Conservation (phyloP, 2,797 vertebrate genomes). For the Dendrocincla fuliginosa region DNA sequence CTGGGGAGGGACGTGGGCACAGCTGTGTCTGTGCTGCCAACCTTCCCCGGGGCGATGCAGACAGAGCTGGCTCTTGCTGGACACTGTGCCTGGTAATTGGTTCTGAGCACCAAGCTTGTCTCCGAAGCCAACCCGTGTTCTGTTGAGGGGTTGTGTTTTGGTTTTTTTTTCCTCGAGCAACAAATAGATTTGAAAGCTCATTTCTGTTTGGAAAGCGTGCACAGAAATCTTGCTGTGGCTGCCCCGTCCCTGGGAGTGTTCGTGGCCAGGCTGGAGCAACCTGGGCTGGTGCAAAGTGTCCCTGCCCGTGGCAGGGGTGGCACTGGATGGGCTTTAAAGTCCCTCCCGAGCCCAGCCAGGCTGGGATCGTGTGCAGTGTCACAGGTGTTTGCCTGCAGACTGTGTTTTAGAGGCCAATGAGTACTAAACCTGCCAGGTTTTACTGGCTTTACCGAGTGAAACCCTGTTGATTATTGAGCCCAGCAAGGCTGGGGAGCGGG, state of each 20-base stretch:
- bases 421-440: background rate
- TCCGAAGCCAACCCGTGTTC: background rate
- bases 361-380: background rate
- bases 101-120: background rate
- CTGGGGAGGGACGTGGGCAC: background rate
- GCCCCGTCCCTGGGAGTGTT: background rate
- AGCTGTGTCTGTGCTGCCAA: background rate
- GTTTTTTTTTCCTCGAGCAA: background rate
- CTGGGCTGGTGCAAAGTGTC: background rate
- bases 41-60: background rate
- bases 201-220: background rate
- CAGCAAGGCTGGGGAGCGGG: background rate
- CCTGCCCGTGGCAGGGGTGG: background rate
- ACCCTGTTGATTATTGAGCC: background rate
- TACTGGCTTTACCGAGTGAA: background rate
- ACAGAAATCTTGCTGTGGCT: background rate
- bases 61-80: background rate
- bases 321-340: background rate
- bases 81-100: accelerated
- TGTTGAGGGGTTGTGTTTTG: background rate
- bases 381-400: background rate
- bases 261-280: background rate
- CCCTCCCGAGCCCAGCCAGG: background rate
- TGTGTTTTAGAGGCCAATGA: background rate
- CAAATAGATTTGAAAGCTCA: background rate